A percentile compares a stretch with the other conserved stretches of the same genome.
Evolutionary conservation across 1,140 invertebrate genomes (phyloP).

Genomic region (Himalopsyche phryganea): DNA sequence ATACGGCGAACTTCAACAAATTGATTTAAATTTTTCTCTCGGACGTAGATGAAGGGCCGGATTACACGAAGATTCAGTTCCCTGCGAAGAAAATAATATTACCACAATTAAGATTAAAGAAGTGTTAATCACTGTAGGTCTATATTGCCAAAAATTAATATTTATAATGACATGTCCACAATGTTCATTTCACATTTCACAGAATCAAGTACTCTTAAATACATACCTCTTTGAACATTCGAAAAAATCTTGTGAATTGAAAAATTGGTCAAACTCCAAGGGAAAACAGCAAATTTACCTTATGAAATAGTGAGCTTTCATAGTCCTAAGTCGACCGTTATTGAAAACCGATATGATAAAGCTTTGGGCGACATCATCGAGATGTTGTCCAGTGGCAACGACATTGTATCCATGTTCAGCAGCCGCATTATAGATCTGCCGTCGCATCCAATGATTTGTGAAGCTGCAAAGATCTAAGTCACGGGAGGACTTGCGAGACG

Average conservation of each 20-base stretch:
- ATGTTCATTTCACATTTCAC: too few species aligned
- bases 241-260: too few species aligned
- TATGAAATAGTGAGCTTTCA: slow-evolving; percentile 80
- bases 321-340: slow-evolving; percentile 71
- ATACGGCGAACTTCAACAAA: slow-evolving; percentile 42
- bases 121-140: neutral
- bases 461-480: slow-evolving; percentile 58
- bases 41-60: slow-evolving; percentile 82
- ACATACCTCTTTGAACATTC: too few species aligned
- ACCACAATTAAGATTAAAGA: neutral
- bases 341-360: slow-evolving; percentile 83
- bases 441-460: slow-evolving; percentile 66
- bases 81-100: slow-evolving; percentile 43
- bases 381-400: slow-evolving; percentile 79
- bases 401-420: slow-evolving; percentile 78
- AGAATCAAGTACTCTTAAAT: too few species aligned
- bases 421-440: slow-evolving; percentile 72
- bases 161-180: too few species aligned
- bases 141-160: too few species aligned
- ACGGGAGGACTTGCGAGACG: slow-evolving; percentile 12
- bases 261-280: too few species aligned
- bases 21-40: slow-evolving; percentile 57
- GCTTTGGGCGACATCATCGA: slow-evolving; percentile 81
- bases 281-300: too few species aligned
- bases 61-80: slow-evolving; percentile 80